Evolutionary conservation across 2,888 invertebrate genomes (phyloP).

Genomic region (Eupithecia inturbata): DNA sequence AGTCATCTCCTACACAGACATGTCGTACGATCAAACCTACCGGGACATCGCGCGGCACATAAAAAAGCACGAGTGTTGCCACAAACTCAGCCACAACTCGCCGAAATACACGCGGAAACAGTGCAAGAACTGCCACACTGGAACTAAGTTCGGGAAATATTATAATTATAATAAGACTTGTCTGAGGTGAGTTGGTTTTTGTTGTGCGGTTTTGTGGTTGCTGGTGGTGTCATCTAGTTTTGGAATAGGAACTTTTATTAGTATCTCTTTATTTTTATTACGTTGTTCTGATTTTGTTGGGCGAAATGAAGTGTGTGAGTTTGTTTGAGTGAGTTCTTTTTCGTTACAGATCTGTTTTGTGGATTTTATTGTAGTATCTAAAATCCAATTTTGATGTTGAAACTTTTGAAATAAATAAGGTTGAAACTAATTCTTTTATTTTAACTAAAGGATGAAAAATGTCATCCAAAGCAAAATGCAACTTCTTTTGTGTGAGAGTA

Average conservation of each 20-base stretch:
- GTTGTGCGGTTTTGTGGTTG: background rate
- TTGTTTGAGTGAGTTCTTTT: too few relatives aligned
- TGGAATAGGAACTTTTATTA: background rate
- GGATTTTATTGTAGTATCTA: too few relatives aligned
- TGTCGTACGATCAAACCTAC: slow-evolving; percentile 85
- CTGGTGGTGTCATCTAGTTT: background rate
- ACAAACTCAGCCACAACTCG: slow-evolving; percentile 78
- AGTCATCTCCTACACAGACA: slow-evolving; percentile 76
- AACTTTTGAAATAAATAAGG: too few relatives aligned
- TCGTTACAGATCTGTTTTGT: too few relatives aligned
- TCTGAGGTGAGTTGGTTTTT: slow-evolving; percentile 42
- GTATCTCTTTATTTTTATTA: too few relatives aligned
- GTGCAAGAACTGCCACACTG: slow-evolving; percentile 77
- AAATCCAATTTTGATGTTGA: too few relatives aligned
- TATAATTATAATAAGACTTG: slow-evolving; percentile 79
- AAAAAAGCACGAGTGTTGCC: slow-evolving; percentile 89
- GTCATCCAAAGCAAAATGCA: too few relatives aligned
- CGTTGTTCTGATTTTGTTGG: too few relatives aligned
- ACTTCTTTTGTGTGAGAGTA: too few relatives aligned
- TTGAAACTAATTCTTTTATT: too few relatives aligned
- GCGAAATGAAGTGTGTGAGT: too few relatives aligned
- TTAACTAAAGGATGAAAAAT: too few relatives aligned
- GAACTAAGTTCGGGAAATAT: slow-evolving; percentile 75
- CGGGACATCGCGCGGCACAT: slow-evolving; percentile 92
- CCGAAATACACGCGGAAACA: slow-evolving; percentile 79